phyloP scores from a whole-genome alignment of 1,140 invertebrate genomes.

The Drosophila trapezifrons region DNA sequence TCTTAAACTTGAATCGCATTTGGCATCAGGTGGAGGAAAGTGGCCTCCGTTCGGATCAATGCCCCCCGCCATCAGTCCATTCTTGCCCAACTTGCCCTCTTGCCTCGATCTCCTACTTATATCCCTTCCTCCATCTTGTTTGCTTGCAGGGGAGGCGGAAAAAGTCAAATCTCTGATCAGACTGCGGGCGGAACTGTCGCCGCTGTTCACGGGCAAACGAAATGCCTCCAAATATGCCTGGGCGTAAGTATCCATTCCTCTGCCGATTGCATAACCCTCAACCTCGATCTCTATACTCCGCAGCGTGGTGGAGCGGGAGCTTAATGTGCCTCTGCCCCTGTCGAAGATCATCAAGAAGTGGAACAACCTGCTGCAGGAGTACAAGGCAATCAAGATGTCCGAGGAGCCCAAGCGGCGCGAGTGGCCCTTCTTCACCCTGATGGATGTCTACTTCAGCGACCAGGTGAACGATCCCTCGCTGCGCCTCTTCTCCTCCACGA shows the following conservation, averaged over 20 bases:
- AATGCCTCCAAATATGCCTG: slow-evolving; percentile 84
- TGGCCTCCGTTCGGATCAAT: slow-evolving; percentile 50
- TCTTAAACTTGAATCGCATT: slow-evolving; percentile 77
- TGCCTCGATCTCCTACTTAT: slow-evolving; percentile 17
- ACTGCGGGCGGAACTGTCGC: slow-evolving; percentile 83
- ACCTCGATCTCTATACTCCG: not conserved
- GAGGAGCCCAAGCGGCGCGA: slow-evolving; percentile 84
- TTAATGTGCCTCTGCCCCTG: slow-evolving; percentile 83
- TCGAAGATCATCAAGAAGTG: slow-evolving; percentile 84
- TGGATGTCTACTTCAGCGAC: slow-evolving; percentile 84
- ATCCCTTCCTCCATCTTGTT: slow-evolving; percentile 20
- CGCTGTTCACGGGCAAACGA: slow-evolving; percentile 83
- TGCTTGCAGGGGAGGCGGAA: slow-evolving; percentile 83
- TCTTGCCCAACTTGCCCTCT: slow-evolving; percentile 36
- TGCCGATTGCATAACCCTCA: slow-evolving; percentile 17
- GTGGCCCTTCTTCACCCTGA: slow-evolving; percentile 84
- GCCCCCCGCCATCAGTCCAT: slow-evolving; percentile 26
- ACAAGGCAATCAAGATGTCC: slow-evolving; percentile 84
- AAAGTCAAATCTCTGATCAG: slow-evolving; percentile 84
- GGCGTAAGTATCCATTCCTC: slow-evolving; percentile 78
- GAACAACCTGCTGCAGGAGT: slow-evolving; percentile 84
- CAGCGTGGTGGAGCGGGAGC: slow-evolving; percentile 83
- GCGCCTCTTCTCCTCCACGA: slow-evolving; percentile 82
- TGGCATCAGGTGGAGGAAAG: slow-evolving; percentile 56
- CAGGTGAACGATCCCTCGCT: slow-evolving; percentile 84